Conservation (phyloP, 2,113 vertebrate genomes). For the Neodon shergylaensis region DNA sequence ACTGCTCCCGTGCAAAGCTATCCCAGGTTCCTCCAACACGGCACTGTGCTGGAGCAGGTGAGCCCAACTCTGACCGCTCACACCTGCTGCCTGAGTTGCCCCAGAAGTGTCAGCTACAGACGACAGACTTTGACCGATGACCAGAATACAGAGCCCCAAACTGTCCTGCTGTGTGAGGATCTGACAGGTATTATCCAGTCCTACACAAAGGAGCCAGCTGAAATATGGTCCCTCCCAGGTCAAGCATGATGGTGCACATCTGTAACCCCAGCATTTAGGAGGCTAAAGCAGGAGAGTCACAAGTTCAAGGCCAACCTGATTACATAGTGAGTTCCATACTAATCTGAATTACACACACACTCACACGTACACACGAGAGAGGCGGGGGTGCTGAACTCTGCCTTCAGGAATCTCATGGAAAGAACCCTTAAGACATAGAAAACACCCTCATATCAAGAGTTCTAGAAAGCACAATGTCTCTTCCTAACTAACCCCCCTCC, state of each 20-base stretch:
- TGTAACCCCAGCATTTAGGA: background rate
- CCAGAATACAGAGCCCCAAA: background rate
- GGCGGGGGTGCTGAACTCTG: conserved; percentile 10
- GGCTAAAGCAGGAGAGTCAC: background rate
- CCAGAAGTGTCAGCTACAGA: background rate
- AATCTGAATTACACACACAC: background rate
- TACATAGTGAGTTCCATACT: background rate
- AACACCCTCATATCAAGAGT: conserved; percentile 51
- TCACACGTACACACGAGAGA: background rate
- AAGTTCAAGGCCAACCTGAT: background rate
- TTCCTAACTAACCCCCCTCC: background rate
- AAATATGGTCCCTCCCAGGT: conserved; percentile 72
- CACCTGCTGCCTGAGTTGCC: background rate
- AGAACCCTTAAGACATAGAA: background rate
- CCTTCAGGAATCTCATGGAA: conserved; percentile 77
- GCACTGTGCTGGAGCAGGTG: background rate
- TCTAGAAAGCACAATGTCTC: background rate
- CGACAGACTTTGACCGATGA: background rate
- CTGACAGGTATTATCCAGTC: conserved; percentile 62
- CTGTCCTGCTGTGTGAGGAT: background rate
- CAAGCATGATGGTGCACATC: no score
- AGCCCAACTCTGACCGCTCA: background rate
- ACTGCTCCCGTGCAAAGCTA: background rate
- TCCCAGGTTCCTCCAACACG: background rate
- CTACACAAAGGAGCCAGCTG: conserved; percentile 84